Conservation (phyloP, 2,797 vertebrate species). For the Lemur catta region DNA sequence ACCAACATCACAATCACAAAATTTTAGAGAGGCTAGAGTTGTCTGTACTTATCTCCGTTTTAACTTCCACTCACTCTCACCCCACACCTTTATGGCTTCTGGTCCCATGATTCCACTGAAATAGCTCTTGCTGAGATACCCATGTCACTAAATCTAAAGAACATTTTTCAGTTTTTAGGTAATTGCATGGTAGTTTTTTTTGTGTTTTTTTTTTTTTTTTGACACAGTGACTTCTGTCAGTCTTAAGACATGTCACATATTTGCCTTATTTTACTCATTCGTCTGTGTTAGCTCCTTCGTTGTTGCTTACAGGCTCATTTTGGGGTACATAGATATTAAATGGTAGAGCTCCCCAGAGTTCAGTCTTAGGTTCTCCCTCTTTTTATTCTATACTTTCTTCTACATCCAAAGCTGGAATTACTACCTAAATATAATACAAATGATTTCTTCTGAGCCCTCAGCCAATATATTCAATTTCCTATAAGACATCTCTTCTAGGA, state of each 20-base stretch:
- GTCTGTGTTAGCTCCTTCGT: not conserved
- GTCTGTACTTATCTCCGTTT: not conserved
- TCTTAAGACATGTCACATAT: not conserved
- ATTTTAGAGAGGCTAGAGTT: not conserved
- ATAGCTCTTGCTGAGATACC: not conserved
- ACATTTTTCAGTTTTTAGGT: not conserved
- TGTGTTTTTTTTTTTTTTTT: not conserved
- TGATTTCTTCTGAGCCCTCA: conserved; percentile 14
- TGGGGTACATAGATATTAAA: not conserved
- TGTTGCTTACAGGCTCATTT: not conserved
- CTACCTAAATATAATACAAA: conserved; percentile 29
- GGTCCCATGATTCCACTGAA: not conserved
- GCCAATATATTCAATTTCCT: conserved; percentile 51
- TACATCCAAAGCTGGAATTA: conserved; percentile 40
- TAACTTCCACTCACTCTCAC: not conserved
- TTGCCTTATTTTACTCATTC: not conserved
- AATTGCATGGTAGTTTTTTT: not conserved
- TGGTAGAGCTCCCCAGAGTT: not conserved
- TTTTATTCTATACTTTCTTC: not conserved
- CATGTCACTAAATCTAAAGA: not conserved
- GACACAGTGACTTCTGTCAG: not conserved
- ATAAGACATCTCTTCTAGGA: conserved; percentile 29
- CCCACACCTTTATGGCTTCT: not conserved
- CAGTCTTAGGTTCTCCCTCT: not conserved
- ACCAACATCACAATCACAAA: not conserved